Evolutionary conservation across 2,888 invertebrate species (phyloP).

Genomic region (Nephrotoma appendiculata): DNA sequence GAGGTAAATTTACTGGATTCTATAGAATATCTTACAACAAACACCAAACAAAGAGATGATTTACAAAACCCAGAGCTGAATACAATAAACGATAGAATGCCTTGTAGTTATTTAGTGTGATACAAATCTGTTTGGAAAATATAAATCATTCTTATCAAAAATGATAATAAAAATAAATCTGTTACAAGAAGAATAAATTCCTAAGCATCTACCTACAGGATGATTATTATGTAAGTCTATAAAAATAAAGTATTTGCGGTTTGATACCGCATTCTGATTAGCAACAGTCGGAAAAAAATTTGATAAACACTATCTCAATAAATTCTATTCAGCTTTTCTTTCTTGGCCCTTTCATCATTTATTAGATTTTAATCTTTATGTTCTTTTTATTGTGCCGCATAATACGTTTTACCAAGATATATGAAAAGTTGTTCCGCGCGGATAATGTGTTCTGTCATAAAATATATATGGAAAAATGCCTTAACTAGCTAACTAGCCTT

Average conservation of each 20-base stretch:
- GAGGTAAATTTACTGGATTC: not conserved
- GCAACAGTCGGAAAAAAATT: not conserved
- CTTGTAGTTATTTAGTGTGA: constrained; percentile 5
- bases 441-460: no score
- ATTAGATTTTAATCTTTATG: not conserved
- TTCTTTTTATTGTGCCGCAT: not conserved
- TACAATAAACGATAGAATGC: not conserved
- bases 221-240: not conserved
- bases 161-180: not conserved
- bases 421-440: no score
- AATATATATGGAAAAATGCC: no score
- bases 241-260: not conserved
- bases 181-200: not conserved
- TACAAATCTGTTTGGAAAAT: constrained; percentile 2
- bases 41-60: constrained; percentile 7
- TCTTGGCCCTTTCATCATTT: not conserved
- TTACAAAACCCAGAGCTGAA: constrained; percentile 5
- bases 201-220: not conserved
- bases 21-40: constrained; percentile 4
- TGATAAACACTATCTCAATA: not conserved
- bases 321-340: not conserved
- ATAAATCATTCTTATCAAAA: not conserved
- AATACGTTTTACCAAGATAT: no score
- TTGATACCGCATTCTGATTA: not conserved
- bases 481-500: no score